phyloP scores from a whole-genome alignment of 2,888 invertebrate genomes.

The Chrysolina americana region DNA sequence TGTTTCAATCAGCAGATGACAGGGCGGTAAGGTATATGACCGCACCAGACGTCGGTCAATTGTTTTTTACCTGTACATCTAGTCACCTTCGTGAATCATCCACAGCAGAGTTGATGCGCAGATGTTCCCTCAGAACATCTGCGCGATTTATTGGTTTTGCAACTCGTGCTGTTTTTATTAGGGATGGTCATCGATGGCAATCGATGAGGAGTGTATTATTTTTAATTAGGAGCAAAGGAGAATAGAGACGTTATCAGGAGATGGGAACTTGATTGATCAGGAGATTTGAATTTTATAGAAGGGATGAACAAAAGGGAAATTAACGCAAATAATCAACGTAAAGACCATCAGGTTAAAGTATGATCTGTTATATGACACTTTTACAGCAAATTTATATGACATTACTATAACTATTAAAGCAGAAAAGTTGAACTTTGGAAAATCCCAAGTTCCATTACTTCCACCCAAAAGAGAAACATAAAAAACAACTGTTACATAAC shows the following conservation, averaged over 20 bases:
- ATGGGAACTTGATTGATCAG: background rate
- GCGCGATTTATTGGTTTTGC: conserved; percentile 50
- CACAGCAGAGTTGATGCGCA: conserved; percentile 41
- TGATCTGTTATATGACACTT: too few relatives aligned
- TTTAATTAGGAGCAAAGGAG: conserved; percentile 16
- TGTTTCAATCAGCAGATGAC: conserved; percentile 55
- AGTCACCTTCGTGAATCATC: conserved; percentile 46
- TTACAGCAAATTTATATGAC: too few relatives aligned
- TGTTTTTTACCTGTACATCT: conserved; percentile 42
- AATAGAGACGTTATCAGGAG: conserved; percentile 1
- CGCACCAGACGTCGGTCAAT: conserved; percentile 33
- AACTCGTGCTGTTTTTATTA: background rate
- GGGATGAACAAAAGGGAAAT: too few relatives aligned
- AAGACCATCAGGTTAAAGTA: too few relatives aligned
- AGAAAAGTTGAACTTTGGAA: too few relatives aligned
- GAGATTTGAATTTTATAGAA: background rate
- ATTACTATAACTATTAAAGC: too few relatives aligned
- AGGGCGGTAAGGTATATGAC: conserved; percentile 36
- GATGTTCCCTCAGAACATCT: conserved; percentile 49
- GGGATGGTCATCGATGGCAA: conserved; percentile 11
- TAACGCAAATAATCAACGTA: too few relatives aligned
- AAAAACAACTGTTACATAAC: too few relatives aligned
- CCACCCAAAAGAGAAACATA: too few relatives aligned
- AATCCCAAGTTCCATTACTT: too few relatives aligned
- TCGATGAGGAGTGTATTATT: conserved; percentile 14